Percentiles rank a stretch among this genome's conserved stretches.
phyloP scores from a whole-genome alignment of 2,113 vertebrate species.

The Gambusia affinis region DNA sequence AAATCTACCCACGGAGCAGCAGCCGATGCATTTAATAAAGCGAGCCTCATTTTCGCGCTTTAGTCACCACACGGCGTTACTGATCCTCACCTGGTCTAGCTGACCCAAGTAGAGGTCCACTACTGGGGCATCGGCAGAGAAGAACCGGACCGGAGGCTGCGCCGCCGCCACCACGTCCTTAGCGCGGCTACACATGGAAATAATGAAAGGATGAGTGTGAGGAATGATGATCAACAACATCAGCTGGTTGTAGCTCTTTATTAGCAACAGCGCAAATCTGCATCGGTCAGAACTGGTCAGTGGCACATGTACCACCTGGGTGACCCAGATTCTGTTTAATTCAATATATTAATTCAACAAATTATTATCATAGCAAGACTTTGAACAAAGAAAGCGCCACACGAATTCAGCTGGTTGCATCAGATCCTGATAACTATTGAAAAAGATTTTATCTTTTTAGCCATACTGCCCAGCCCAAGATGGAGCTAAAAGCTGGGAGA shows the following conservation, averaged over 20 bases:
- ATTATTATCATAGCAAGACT: too few relatives aligned
- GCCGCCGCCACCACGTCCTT: slow-evolving; percentile 90
- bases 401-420: too few relatives aligned
- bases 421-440: too few relatives aligned
- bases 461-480: too few relatives aligned
- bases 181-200: slow-evolving; percentile 81
- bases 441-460: too few relatives aligned
- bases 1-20: neutral
- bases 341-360: too few relatives aligned
- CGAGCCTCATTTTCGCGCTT: neutral
- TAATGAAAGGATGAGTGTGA: neutral
- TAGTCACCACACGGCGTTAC: neutral
- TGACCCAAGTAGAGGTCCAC: slow-evolving; percentile 94
- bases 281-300: too few relatives aligned
- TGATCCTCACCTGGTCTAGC: slow-evolving; percentile 82
- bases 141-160: slow-evolving; percentile 88
- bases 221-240: neutral
- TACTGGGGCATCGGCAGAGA: slow-evolving; percentile 85
- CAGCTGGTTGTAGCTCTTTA: neutral
- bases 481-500: too few relatives aligned
- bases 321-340: too few relatives aligned
- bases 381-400: too few relatives aligned
- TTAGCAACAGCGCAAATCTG: neutral
- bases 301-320: too few relatives aligned
- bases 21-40: neutral